Base-by-base conservation (phyloP, 2,888 invertebrate species). In the Drosophila eohydei region DNA sequence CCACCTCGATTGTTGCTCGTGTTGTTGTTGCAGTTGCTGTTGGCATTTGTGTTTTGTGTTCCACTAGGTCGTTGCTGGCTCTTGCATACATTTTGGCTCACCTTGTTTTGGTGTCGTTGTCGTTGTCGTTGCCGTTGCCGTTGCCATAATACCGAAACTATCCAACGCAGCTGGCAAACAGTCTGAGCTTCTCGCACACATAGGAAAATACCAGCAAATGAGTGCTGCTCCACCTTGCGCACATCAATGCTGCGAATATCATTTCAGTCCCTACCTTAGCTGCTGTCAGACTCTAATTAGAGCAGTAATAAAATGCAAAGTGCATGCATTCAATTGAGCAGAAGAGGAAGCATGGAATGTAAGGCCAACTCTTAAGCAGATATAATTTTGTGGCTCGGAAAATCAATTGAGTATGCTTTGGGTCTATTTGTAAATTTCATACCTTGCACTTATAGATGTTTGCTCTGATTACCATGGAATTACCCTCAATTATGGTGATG, bases 221-320 rank as follows among this genome's bases (percentile, higher is more conserved):
- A 68, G 46, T 57, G 43, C 73, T 65, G 62, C 60, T 69, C 75
- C 60, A 71, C 78, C 87, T 80, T 81, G 78, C 71, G 67, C 55
- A 40, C 67, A 76, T 76, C 71, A 69, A 66, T 83, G 55, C 48
- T 43, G 44, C 26, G 34, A 34, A 43, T 59, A 52, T 8, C 38
- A 34, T 14, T 30, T n/a, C 28, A 38, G 36, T 11, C 8, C 16
- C 36, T 14, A 3, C 16, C 55, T 32, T 28, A 40, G 32, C 60
- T 70, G 65, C 64, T 65, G 67, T 38, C 54, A 56, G 78, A 81
- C 77, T 83, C 88, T 91, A 89, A 90, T 91, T 88, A 90, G 89
- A 82, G 81, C 89, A 75, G 74, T 78, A 89, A 84, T 88, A 88
- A 90, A 84, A 71, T 72, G 82, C 68, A 79, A 64, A 73, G 75